Evolutionary conservation across 2,888 invertebrate species (phyloP), one percentile per base, ranked within the genome.

Genomic region (Lymantria monacha): DNA sequence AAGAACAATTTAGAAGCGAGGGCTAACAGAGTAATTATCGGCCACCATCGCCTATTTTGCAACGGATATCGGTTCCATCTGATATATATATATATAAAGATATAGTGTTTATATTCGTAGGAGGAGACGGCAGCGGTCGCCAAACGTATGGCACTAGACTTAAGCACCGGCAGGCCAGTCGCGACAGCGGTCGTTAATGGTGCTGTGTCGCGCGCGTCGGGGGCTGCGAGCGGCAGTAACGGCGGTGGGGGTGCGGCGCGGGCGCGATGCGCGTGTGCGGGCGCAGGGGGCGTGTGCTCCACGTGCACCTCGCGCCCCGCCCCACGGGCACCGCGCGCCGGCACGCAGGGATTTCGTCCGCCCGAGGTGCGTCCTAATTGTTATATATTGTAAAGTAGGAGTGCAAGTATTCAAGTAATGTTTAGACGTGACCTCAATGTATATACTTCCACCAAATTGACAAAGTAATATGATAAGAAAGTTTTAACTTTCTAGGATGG

Each of bases 331-430:
- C 94, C 96, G 3, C 91, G 97, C 69, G 97, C 97, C 48, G 97
- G 97, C 57, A 97, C 97, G 42, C 97, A 97, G 48, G 97, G 97
- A 36, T 97, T 96, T 83, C 92, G 97, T 30, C 96, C 97, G 49
- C 97, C 97, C 0, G 97, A 97, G 90, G 81, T 46, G 49, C 14
- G 42, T 9, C n/a, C 14, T 7, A 5, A 33, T 10, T 33, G 9
- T 3, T 5, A 22, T 22, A 22, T 22, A 22, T 22, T 22, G 22
- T 22, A 5, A 22, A 22, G n/a, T n/a, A n/a, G n/a, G n/a, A n/a
- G n/a, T n/a, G n/a, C n/a, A n/a, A n/a, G n/a, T n/a, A n/a, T n/a
- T n/a, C n/a, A n/a, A n/a, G n/a, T n/a, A n/a, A n/a, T n/a, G n/a
- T n/a, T n/a, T n/a, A n/a, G n/a, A n/a, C n/a, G n/a, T n/a, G n/a